Base-by-base conservation (phyloP, 2,113 vertebrate genomes). In the Antechinus flavipes region DNA sequence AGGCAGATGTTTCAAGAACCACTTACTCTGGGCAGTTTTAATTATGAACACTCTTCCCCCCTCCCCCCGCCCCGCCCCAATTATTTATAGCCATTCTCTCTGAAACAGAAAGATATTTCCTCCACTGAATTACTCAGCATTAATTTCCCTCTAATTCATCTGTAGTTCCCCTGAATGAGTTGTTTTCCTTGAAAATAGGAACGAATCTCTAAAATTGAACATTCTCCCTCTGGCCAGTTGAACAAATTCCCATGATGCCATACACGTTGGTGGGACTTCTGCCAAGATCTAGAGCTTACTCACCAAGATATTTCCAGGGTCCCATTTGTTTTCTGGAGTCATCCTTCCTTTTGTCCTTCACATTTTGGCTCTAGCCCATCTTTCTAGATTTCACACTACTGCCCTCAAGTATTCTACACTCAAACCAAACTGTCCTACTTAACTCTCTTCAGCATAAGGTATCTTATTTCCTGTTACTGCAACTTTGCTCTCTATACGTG, bases 11-110 rank as follows among this genome's bases (percentile, higher is more conserved):
- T 98, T 98, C 97, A 56, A 97, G 98, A 97, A 96, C 97, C 95
- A 93, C 96, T 98, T 11, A 22, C 95, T 96, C 95, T 92, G 96
- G 97, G 97, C 97, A 46, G 96, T 95, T 98, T 98, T 97, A 97
- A 98, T 98, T 97, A 98, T 98, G 98, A 97, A 97, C 96, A 84
- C 91, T 96, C 95, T 95, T 95, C 95, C 97, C 94, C 96, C 94
- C 97, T 95, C 35, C 7, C 97, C 95, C 97, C 94, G 96, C 94
- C 97, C 95, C 35, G 1, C 97, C 97, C 96, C 92, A 91, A 90
- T 97, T 96, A 97, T 98, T 98, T 97, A 97, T 95, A 96, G 95
- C 42, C 30, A 3, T 89, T 49, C 90, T 97, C 92, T 90, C 10
- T 42, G 61, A 50, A 0, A 11, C 22, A 3, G 47, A 56, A 61